Evolutionary conservation across 1,140 invertebrate species (phyloP).

Genomic region (Seison nebaliae): DNA sequence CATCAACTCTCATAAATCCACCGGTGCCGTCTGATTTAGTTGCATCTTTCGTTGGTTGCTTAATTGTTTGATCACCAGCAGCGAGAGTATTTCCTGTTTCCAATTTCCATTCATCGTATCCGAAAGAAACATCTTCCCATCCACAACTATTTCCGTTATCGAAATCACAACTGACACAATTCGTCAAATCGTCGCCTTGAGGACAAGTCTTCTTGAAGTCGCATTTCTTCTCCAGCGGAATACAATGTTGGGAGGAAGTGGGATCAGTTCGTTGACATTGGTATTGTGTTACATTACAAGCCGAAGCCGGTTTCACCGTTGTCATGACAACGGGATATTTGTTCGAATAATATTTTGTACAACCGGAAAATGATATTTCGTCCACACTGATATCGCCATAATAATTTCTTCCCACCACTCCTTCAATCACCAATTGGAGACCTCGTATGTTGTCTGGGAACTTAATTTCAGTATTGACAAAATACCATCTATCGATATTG

Average conservation of each 20-base stretch:
- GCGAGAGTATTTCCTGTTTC: not conserved
- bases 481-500: no score
- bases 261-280: no score
- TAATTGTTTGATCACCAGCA: no score
- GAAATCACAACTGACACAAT: constrained; percentile 16
- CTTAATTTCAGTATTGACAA: constrained; percentile 16
- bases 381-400: constrained; percentile 26
- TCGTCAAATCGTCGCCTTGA: constrained; percentile 20
- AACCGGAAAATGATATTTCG: constrained; percentile 16
- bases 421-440: constrained; percentile 35
- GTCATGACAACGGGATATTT: no score
- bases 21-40: constrained; percentile 15
- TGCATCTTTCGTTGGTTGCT: no score
- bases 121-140: constrained; percentile 23
- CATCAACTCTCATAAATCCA: constrained; percentile 18
- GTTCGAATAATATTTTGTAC: no score
- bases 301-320: no score
- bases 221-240: constrained; percentile 11
- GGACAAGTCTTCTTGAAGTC: constrained; percentile 36
- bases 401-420: constrained; percentile 37
- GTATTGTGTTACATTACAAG: no score
- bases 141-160: not conserved
- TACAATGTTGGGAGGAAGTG: no score
- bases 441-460: no score
- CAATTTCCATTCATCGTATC: constrained; percentile 42